These are phyloP conservation scores for Sebastiscus tertius DNA, from an alignment of 2,797 vertebrate species.

Conservation along the genomic window DNA sequence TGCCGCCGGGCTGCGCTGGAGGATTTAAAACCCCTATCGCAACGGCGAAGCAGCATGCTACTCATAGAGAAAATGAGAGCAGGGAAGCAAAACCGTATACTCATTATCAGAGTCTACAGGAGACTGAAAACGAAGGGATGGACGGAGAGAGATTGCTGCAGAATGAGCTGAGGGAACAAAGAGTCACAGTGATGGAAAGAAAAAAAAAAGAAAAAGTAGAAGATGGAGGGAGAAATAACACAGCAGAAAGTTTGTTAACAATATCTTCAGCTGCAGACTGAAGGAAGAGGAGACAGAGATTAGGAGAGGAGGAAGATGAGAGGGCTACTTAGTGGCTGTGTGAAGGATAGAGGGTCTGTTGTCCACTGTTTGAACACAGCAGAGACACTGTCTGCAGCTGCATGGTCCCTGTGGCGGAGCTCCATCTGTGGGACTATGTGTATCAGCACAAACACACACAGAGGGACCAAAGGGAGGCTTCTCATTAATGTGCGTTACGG, in stretches of 20 bases:
- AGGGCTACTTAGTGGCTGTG: conserved; percentile 28
- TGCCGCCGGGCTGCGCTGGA: conserved; percentile 39
- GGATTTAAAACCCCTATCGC: conserved; percentile 65
- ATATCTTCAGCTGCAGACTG: conserved; percentile 14
- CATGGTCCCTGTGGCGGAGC: conserved; percentile 55
- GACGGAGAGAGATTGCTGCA: conserved; percentile 15
- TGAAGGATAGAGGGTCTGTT: conserved; percentile 69
- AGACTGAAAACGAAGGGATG: conserved; percentile 43
- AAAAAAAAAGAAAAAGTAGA: background rate
- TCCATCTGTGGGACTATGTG: conserved; percentile 38
- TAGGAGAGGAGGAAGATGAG: conserved; percentile 47
- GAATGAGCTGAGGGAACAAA: conserved; percentile 28
- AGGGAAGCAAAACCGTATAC: conserved; percentile 57
- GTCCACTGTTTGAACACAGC: conserved; percentile 68
- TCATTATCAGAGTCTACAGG: conserved; percentile 70
- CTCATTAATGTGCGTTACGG: conserved; percentile 58
- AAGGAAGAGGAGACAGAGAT: conserved; percentile 25
- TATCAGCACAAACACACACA: conserved; percentile 21
- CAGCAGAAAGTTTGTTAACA: conserved; percentile 31
- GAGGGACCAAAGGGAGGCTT: background rate
- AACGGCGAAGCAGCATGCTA: conserved; percentile 38
- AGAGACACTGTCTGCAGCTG: conserved; percentile 76
- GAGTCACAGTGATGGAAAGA: background rate
- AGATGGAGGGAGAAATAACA: conserved; percentile 14
- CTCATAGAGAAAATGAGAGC: conserved; percentile 55